Conservation (phyloP, 1,140 invertebrate species). For the Drosophila bifasciata region DNA sequence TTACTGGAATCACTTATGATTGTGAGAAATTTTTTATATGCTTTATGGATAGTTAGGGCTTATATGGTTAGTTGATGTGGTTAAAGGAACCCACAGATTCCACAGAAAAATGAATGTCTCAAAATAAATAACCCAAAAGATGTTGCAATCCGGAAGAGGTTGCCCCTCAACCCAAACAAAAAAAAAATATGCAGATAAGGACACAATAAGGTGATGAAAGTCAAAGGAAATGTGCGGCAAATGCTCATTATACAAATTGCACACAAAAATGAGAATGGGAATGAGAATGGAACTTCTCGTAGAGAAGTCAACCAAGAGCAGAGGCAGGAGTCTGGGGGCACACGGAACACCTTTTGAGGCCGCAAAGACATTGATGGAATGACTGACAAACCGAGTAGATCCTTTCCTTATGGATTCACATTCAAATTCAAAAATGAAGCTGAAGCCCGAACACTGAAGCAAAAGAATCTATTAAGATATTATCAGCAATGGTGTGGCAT, state of each 20-base stretch:
- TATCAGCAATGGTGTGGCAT: constrained; percentile 47
- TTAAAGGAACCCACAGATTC: background rate
- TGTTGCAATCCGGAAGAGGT: background rate
- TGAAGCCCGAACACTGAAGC: constrained; percentile 25
- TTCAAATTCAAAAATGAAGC: constrained; percentile 59
- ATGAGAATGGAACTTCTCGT: constrained; percentile 14
- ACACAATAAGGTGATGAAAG: constrained; percentile 76
- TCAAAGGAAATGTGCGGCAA: constrained; percentile 67
- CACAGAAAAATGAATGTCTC: constrained; percentile 1
- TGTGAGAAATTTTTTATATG: too few relatives aligned
- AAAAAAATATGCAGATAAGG: constrained; percentile 29
- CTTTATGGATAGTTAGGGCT: too few relatives aligned
- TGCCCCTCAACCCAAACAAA: constrained; percentile 7
- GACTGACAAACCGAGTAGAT: constrained; percentile 33
- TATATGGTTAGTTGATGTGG: too few relatives aligned
- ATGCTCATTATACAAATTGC: constrained; percentile 80
- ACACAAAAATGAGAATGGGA: constrained; percentile 37
- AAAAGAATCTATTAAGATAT: constrained; percentile 82
- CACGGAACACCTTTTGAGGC: constrained; percentile 21
- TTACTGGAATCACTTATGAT: too few relatives aligned
- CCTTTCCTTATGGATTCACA: constrained; percentile 14
- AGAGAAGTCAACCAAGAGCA: constrained; percentile 34
- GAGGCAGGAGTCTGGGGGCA: constrained; percentile 20
- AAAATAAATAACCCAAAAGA: constrained; percentile 27
- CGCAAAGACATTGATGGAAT: constrained; percentile 61